Evolutionary conservation across 2,113 vertebrate genomes (phyloP).

Genomic region (Helogale parvula): DNA sequence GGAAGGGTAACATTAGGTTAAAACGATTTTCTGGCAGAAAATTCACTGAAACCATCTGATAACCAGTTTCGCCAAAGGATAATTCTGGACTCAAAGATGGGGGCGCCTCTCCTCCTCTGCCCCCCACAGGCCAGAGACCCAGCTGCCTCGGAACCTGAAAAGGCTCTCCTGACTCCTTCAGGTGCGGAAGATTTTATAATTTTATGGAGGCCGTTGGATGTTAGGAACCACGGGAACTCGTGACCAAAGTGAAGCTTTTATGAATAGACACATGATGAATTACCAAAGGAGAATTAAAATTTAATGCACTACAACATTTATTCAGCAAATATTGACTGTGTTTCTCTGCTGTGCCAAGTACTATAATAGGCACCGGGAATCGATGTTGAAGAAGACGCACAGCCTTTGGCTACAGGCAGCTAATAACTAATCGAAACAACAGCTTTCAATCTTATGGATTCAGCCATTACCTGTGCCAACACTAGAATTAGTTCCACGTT

Average conservation of each 20-base stretch:
- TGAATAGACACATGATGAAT: conserved; percentile 27
- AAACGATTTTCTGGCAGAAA: not conserved
- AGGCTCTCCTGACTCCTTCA: not conserved
- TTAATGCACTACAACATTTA: not conserved
- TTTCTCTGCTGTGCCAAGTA: not conserved
- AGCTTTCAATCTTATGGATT: not conserved
- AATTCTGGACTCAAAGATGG: not conserved
- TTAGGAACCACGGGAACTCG: not conserved
- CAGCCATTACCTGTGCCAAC: not conserved
- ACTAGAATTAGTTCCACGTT: not conserved
- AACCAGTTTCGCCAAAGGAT: not conserved
- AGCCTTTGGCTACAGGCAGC: not conserved
- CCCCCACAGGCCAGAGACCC: not conserved
- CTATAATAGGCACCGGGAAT: not conserved
- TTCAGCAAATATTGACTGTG: not conserved
- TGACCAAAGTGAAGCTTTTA: conserved; percentile 4
- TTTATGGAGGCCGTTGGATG: not conserved
- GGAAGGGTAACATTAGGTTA: not conserved
- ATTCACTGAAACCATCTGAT: not conserved
- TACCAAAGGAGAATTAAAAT: conserved; percentile 31
- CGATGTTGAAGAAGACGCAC: not conserved
- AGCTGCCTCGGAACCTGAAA: no score
- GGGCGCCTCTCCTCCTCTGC: not conserved
- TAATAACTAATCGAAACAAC: not conserved
- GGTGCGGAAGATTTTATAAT: not conserved